Evolutionary conservation across 2,888 invertebrate species (phyloP).

Genomic region (Andricus quercusramuli): DNA sequence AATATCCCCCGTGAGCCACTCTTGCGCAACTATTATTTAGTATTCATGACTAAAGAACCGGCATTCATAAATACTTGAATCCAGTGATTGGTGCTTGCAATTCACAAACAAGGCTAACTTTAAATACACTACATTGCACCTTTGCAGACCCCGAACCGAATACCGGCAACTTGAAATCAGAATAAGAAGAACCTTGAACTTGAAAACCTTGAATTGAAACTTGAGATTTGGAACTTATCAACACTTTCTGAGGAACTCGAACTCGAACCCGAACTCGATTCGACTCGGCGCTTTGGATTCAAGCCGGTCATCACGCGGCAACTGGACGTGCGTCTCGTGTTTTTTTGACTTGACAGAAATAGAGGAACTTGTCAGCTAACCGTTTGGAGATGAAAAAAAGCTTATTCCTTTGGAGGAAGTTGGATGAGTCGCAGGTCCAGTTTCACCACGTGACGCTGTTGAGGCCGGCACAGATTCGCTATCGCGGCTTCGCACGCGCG

Average conservation of each 20-base stretch:
- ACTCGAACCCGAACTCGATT: slow-evolving; percentile 40
- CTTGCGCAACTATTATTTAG: neutral
- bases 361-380: slow-evolving; percentile 29
- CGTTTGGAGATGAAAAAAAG: slow-evolving; percentile 37
- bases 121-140: neutral
- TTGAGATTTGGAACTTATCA: neutral
- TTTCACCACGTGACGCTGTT: neutral
- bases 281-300: slow-evolving; percentile 38
- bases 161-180: neutral
- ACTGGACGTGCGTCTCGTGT: slow-evolving; percentile 27
- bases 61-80: neutral
- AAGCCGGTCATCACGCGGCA: neutral
- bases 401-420: neutral
- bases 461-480: slow-evolving; percentile 9
- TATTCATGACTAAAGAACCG: neutral
- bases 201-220: neutral
- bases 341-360: slow-evolving; percentile 36
- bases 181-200: neutral
- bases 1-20: neutral
- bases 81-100: neutral
- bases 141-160: neutral
- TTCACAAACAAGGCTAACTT: neutral
- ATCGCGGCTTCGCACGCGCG: slow-evolving; percentile 46
- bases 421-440: neutral
- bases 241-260: slow-evolving; percentile 35